A percentile compares a stretch with the other conserved stretches of the same genome.
Conservation (phyloP, 2,797 vertebrate genomes). For the Distichodus sexfasciatus region DNA sequence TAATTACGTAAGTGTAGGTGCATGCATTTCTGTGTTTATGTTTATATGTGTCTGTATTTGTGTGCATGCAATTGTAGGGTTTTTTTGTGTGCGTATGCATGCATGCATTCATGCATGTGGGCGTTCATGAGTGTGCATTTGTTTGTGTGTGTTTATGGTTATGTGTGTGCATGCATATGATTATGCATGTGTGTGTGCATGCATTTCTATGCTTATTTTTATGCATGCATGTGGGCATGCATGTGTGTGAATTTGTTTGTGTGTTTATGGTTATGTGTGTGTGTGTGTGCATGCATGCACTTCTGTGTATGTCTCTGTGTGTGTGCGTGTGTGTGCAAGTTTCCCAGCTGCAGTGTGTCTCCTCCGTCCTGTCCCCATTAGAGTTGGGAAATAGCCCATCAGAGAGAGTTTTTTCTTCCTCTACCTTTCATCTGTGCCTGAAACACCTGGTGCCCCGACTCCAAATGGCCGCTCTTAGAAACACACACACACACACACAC, state of each 20-base stretch:
- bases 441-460: conserved; percentile 68
- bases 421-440: conserved; percentile 64
- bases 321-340: conserved; percentile 11
- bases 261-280: conserved; percentile 28
- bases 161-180: too few species aligned
- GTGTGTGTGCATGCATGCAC: conserved; percentile 26
- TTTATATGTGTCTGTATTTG: too few species aligned
- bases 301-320: conserved; percentile 12
- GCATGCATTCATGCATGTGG: too few species aligned
- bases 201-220: too few species aligned
- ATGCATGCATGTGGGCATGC: too few species aligned
- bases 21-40: too few species aligned
- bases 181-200: too few species aligned
- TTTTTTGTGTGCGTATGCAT: too few species aligned
- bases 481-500: conserved; percentile 8
- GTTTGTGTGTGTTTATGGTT: too few species aligned
- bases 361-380: conserved; percentile 50
- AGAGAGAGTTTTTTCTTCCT: conserved; percentile 62
- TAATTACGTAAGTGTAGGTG: too few species aligned
- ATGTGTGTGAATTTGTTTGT: conserved; percentile 26
- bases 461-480: conserved; percentile 52
- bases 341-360: conserved; percentile 56
- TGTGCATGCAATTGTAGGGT: too few species aligned
- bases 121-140: too few species aligned
- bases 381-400: conserved; percentile 51